Conservation (phyloP, 2,888 invertebrate genomes). For the Pterostichus madidus region DNA sequence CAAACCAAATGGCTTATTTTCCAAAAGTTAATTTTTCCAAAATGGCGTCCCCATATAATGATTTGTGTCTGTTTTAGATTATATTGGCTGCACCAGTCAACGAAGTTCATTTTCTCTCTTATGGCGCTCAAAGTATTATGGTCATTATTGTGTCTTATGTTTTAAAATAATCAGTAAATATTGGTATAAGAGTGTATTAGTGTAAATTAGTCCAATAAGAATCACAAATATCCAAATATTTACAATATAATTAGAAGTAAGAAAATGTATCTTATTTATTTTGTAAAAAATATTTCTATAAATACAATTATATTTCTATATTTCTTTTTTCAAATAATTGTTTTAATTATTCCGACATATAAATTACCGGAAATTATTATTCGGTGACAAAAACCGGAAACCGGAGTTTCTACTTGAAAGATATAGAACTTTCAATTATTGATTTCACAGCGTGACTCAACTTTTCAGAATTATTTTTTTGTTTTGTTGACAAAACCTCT, state of each 20-base stretch:
- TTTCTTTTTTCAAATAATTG: neutral
- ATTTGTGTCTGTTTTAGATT: constrained; percentile 67
- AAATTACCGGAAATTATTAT: too few relatives aligned
- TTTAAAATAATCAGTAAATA: constrained; percentile 38
- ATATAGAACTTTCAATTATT: too few relatives aligned
- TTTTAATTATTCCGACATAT: neutral
- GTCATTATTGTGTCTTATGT: constrained; percentile 56
- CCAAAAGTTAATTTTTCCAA: too few relatives aligned
- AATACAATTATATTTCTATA: constrained; percentile 33
- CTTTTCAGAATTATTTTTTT: too few relatives aligned
- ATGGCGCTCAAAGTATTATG: constrained; percentile 67
- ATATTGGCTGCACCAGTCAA: constrained; percentile 68
- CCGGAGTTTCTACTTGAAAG: too few relatives aligned
- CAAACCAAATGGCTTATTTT: too few relatives aligned
- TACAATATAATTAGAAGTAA: neutral
- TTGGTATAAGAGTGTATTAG: constrained; percentile 22
- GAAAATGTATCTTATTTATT: constrained; percentile 34
- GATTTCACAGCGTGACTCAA: too few relatives aligned
- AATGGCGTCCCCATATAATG: too few relatives aligned
- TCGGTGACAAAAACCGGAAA: too few relatives aligned
- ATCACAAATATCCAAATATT: constrained; percentile 13
- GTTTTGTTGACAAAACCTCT: too few relatives aligned
- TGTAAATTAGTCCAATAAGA: constrained; percentile 18
- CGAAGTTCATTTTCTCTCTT: constrained; percentile 67
- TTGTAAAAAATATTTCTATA: constrained; percentile 29